Evolutionary conservation across 2,113 vertebrate genomes (phyloP).

Genomic region (Saimiri boliviensis): DNA sequence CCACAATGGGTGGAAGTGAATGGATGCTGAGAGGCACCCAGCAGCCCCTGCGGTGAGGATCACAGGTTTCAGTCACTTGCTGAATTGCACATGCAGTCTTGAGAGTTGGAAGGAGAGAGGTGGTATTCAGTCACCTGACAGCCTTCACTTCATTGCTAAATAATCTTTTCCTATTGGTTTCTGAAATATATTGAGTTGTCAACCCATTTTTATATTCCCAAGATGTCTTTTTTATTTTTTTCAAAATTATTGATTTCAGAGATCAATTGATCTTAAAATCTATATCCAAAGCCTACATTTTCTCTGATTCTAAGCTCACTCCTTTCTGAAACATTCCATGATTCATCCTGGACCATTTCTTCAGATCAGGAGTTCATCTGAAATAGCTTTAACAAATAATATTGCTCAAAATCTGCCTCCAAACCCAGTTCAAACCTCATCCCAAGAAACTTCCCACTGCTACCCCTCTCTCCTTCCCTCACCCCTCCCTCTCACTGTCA

Average conservation of each 20-base stretch:
- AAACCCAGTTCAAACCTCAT: not conserved
- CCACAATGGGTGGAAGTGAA: not conserved
- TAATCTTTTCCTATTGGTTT: not conserved
- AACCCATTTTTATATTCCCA: not conserved
- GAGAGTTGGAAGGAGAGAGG: not conserved
- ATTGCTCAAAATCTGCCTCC: not conserved
- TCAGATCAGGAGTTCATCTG: not conserved
- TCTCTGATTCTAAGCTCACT: not conserved
- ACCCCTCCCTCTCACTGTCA: fast-evolving
- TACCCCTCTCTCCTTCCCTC: not conserved
- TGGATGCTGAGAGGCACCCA: not conserved
- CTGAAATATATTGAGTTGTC: not conserved
- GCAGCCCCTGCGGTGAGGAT: not conserved
- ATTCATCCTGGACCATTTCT: not conserved
- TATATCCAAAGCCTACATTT: not conserved
- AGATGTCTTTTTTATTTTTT: not conserved
- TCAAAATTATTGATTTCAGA: not conserved
- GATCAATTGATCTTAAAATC: not conserved
- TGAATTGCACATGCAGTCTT: not conserved
- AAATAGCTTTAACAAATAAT: not conserved
- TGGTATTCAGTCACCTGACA: not conserved
- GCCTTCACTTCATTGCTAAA: not conserved
- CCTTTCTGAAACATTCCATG: not conserved
- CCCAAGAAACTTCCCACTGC: not conserved
- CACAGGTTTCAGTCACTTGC: not conserved